A percentile compares a stretch with the other conserved stretches of the same genome.
Evolutionary conservation across 2,113 vertebrate genomes (phyloP).

Genomic region (Toxotes jaculatrix): DNA sequence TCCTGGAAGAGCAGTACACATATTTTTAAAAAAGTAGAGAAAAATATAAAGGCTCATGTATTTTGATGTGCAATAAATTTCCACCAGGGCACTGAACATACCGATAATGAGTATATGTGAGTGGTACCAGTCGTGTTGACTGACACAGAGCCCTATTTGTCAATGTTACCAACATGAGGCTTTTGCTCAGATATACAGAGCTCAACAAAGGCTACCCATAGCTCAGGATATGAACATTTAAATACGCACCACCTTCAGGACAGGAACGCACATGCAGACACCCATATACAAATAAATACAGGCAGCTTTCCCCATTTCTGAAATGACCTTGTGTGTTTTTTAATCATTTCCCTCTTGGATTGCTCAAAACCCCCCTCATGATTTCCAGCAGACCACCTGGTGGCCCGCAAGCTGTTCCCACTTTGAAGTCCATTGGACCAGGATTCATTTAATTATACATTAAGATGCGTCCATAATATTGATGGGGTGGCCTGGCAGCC

Average conservation of each 20-base stretch:
- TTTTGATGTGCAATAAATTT: not conserved
- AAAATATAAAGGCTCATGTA: not conserved
- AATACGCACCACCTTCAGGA: conserved; percentile 38
- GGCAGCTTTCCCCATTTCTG: conserved; percentile 25
- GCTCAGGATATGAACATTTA: conserved; percentile 34
- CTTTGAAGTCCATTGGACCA: conserved; percentile 78
- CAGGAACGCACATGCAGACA: conserved; percentile 21
- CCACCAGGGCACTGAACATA: not conserved
- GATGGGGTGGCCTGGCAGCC: conserved; percentile 70
- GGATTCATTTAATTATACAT: conserved; percentile 82
- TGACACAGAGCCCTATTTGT: conserved; percentile 15
- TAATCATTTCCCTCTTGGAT: conserved; percentile 75
- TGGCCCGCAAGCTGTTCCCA: conserved; percentile 51
- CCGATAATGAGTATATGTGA: not conserved
- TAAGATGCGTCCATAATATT: conserved; percentile 80
- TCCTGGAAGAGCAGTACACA: not conserved
- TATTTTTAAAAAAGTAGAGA: not conserved
- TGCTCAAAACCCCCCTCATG: conserved; percentile 42
- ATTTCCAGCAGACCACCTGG: conserved; percentile 72
- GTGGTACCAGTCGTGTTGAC: not conserved
- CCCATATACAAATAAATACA: conserved; percentile 49
- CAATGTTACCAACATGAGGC: not conserved
- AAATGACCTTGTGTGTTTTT: conserved; percentile 66
- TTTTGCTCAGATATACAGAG: conserved; percentile 24
- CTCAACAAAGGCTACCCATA: conserved; percentile 9